Percentiles rank a stretch among this genome's conserved stretches.
These are phyloP conservation scores for Alaudala cheleensis DNA, from an alignment of 2,113 vertebrate genomes.

Conservation along the genomic window DNA sequence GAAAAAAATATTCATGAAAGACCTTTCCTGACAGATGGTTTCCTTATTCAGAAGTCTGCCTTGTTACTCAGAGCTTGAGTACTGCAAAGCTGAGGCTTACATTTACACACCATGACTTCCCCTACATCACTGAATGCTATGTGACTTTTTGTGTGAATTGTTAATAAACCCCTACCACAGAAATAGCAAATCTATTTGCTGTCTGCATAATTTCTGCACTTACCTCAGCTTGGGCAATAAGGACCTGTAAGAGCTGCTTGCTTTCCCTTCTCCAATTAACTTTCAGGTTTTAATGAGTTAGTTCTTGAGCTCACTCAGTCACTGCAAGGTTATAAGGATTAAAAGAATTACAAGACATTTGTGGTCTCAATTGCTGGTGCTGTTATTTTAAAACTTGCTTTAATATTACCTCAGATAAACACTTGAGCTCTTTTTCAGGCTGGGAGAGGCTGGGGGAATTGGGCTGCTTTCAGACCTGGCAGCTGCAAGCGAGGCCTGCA, in stretches of 20 bases:
- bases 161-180: background rate
- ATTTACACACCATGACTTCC: background rate
- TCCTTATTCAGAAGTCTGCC: background rate
- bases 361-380: background rate
- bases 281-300: constrained; percentile 21
- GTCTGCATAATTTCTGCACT: background rate
- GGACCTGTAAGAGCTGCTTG: background rate
- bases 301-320: background rate
- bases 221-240: background rate
- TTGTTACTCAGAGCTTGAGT: background rate
- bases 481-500: background rate
- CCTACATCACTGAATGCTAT: background rate
- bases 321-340: background rate
- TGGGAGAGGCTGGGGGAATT: background rate
- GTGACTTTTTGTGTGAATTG: background rate
- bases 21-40: background rate
- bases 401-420: background rate
- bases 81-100: background rate
- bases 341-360: constrained; percentile 2
- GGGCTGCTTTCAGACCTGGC: background rate
- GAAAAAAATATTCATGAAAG: background rate
- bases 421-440: background rate
- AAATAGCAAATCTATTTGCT: background rate
- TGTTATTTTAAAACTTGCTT: background rate
- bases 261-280: constrained; percentile 33